Evolutionary conservation across 1,140 invertebrate genomes (phyloP), one percentile per base, ranked within the genome.

Genomic region (Drosophila sturtevanti): DNA sequence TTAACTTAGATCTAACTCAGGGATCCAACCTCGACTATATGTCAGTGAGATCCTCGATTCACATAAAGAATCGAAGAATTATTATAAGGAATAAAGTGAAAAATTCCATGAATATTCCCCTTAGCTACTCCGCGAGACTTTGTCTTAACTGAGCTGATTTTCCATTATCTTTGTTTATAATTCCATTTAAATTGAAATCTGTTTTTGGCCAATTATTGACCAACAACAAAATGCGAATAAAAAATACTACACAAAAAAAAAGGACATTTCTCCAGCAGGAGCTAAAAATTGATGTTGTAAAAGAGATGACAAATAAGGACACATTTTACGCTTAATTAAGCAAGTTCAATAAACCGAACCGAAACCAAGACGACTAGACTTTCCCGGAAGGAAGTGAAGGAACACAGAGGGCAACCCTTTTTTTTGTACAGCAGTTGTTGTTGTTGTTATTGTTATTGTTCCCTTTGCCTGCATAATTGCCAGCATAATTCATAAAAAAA

Each of bases 311-410:
- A 85, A 85, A 81, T 81, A 86, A 81, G 56, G 66, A 64, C 63
- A 79, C 63, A 86, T 87, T 87, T 86, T 76, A 68, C 82, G 82
- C 82, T 81, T 79, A 87, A 87, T 87, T 87, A 87, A 86, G 68
- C 82, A 87, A 74, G 82, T 87, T 87, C 78, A 87, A 87, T 87
- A 87, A 87, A 86, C 82, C 75, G 41, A 44, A 44, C 9, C 41
- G 81, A 78, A 71, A 73, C 62, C 44, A 70, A 70, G 68, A 60
- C 60, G 38, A 24, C 62, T 55, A 61, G 65, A 70, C 31, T 22
- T 41, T 60, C 52, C 34, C 61, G 73, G 55, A 72, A 52, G 61
- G 61, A 44, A 51, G 27, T 34, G 11, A 68, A 68, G 61, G 21
- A 64, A 72, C n/a, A 68, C 55, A 65, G 24, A 34, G 56, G 66